Conservation (phyloP, 2,113 vertebrate genomes). For the Gopherus evgoodei region DNA sequence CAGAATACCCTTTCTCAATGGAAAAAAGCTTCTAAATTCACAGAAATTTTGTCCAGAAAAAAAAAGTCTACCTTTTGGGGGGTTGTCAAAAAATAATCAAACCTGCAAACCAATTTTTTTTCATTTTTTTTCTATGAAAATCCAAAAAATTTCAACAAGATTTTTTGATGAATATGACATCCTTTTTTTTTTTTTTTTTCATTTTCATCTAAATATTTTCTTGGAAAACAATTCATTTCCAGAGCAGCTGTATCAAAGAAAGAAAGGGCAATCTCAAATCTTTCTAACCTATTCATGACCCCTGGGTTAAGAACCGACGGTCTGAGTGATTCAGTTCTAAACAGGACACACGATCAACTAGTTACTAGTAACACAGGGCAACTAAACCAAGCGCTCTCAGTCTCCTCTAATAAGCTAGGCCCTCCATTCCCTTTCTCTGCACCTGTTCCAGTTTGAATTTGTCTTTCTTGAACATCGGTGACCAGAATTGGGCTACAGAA, state of each 20-base stretch:
- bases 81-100: background rate
- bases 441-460: background rate
- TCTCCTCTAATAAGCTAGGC: background rate
- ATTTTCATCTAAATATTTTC: background rate
- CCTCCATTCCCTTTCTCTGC: background rate
- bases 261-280: background rate
- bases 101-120: background rate
- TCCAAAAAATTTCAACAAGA: background rate
- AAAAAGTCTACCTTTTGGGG: background rate
- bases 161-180: background rate
- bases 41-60: background rate
- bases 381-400: background rate
- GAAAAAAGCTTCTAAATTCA: background rate
- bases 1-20: background rate
- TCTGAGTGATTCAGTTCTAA: background rate
- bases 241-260: background rate
- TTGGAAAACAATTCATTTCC: background rate
- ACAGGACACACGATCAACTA: background rate
- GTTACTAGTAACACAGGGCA: background rate
- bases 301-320: background rate
- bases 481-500: background rate
- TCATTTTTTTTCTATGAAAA: background rate
- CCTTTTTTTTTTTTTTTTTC: background rate
- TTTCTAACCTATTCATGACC: background rate
- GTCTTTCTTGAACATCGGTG: background rate